Evolutionary conservation across 92 coral and sea anemone genomes (phyloP).

Genomic region (Montipora capitata): DNA sequence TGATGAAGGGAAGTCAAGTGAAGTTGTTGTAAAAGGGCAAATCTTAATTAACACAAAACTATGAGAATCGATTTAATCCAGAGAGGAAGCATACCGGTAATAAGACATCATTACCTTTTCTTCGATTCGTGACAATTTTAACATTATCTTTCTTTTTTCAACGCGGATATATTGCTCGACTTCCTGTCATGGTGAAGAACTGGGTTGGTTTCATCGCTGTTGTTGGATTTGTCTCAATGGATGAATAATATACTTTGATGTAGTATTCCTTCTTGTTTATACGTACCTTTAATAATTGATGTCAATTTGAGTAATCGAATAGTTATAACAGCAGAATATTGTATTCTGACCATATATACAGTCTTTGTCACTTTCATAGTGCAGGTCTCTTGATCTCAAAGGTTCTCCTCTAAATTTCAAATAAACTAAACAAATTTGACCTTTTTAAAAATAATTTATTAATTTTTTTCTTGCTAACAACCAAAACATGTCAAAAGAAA

Average conservation of each 20-base stretch:
- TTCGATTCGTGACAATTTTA: too few species aligned
- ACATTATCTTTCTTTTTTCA: not conserved
- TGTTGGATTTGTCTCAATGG: not conserved
- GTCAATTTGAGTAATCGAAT: not conserved
- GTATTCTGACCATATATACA: not conserved
- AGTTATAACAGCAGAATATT: not conserved
- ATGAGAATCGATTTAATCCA: too few species aligned
- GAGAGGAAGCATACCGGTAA: too few species aligned
- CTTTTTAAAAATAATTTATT: too few species aligned
- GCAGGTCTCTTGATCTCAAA: too few species aligned
- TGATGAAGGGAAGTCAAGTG: not conserved
- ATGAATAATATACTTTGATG: not conserved
- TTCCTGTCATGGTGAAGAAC: constrained; percentile 18
- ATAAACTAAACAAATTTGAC: too few species aligned
- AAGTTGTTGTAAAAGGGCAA: not conserved
- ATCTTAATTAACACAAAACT: too few species aligned
- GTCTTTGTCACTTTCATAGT: too few species aligned
- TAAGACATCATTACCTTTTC: too few species aligned
- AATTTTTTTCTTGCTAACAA: too few species aligned
- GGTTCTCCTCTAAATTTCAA: too few species aligned
- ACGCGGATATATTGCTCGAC: not conserved
- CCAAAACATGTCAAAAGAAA: too few species aligned
- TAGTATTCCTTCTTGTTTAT: not conserved
- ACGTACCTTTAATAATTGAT: not conserved
- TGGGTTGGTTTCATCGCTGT: not conserved